Percentiles rank a stretch among this genome's conserved stretches.
These are phyloP conservation scores for Dipus sagitta DNA, from an alignment of 2,797 vertebrate genomes.

Conservation along the genomic window DNA sequence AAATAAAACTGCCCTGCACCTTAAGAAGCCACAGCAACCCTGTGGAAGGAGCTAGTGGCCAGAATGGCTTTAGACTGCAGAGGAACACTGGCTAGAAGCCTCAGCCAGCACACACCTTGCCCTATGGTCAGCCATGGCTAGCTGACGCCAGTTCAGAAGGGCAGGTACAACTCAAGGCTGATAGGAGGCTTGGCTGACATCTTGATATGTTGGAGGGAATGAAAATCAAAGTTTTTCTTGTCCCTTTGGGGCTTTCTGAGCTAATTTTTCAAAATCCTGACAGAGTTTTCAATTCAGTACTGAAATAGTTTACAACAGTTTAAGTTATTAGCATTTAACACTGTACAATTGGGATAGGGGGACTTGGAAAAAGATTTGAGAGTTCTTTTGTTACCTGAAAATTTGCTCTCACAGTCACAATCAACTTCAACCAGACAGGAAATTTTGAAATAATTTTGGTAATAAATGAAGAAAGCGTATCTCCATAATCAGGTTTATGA, in stretches of 20 bases:
- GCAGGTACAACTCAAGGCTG: neutral
- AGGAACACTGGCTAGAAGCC: neutral
- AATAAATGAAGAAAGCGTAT: slow-evolving; percentile 97
- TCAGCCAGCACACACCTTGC: neutral
- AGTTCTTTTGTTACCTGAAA: slow-evolving; percentile 92
- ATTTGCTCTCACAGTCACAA: slow-evolving; percentile 95
- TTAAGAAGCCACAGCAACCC: neutral
- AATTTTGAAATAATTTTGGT: slow-evolving; percentile 95
- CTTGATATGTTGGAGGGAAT: neutral
- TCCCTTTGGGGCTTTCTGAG: neutral
- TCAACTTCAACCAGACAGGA: slow-evolving; percentile 96
- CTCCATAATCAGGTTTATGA: slow-evolving; percentile 99
- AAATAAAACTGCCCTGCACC: neutral
- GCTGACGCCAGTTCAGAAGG: neutral
- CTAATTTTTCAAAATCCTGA: slow-evolving; percentile 58
- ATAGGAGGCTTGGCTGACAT: neutral
- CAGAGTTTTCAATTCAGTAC: slow-evolving; percentile 55
- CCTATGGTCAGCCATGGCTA: neutral
- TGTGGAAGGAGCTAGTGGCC: neutral
- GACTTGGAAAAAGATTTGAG: slow-evolving; percentile 39
- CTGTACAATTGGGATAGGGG: neutral
- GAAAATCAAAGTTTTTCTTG: neutral
- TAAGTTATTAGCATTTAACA: slow-evolving; percentile 17
- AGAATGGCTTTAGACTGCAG: neutral
- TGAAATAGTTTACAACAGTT: slow-evolving; percentile 11